Evolutionary conservation across 2,888 invertebrate species (phyloP), one percentile per base, ranked within the genome.

Genomic region (Bruchidius siliquastri): DNA sequence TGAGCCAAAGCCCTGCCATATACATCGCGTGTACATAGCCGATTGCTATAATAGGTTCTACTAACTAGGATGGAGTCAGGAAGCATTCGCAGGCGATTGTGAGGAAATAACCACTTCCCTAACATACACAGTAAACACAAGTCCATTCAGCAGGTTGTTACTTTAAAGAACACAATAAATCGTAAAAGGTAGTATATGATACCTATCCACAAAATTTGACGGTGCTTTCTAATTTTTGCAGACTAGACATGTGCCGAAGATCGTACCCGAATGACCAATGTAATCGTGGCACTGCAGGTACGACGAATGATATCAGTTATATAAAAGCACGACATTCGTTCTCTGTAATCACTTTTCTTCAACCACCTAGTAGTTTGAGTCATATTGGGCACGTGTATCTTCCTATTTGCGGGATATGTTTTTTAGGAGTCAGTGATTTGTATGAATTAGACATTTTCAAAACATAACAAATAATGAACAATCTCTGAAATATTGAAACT

Each of bases 221-320:
- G 81, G 82, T 82, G 80, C 84, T 83, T 84, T 83, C 76, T 76
- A 66, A 76, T 75, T 79, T 80, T 94, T 95, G 88, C 96, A 96
- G 96, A 95, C 95, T 97, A 92, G 97, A 97, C 94, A 97, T 97
- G 96, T 97, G 97, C 94, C 94, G 97, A 90, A 92, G 96, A 91
- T 93, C 95, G 90, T 94, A 93, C 91, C 93, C 94, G 88, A 94
- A 93, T 91, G 96, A 96, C 90, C 93, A 94, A 89, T 97, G 97
- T 94, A 97, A 97, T 94, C 93, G 96, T 91, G 97, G 97, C 91
- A 97, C 97, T 84, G 97, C 97, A 95, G 97, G 97, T 97, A 96
- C 92, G 82, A 75, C 71, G 69, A 73, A 72, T 32, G 67, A 67
- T 68, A 71, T 18, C 49, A 49, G 49, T 49, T 49, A 49, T 49